Evolutionary conservation across 2,888 invertebrate species (phyloP).

Genomic region (Abrostola triplasia): DNA sequence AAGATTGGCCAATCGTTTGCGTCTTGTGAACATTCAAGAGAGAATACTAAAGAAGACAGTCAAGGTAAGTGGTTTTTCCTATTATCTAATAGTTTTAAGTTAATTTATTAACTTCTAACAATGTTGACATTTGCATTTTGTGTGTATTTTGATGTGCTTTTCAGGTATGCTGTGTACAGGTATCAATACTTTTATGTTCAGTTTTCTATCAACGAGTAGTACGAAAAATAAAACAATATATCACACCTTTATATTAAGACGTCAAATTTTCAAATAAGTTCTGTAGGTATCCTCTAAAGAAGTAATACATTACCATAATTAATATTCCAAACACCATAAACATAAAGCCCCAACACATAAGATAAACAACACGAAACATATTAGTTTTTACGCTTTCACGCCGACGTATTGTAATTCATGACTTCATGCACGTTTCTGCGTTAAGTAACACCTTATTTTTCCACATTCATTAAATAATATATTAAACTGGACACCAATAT

Average conservation of each 20-base stretch:
- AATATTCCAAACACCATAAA: constrained; percentile 43
- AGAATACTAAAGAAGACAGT: constrained; percentile 57
- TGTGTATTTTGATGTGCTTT: constrained; percentile 81
- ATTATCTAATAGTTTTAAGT: constrained; percentile 55
- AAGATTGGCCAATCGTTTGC: constrained; percentile 84
- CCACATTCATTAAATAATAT: constrained; percentile 75
- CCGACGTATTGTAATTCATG: constrained; percentile 44
- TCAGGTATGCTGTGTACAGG: constrained; percentile 79
- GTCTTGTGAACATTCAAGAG: constrained; percentile 68
- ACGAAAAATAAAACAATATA: background rate
- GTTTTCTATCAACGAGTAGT: background rate
- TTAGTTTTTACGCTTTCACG: constrained; percentile 56
- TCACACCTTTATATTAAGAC: background rate
- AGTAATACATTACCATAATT: constrained; percentile 38
- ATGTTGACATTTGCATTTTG: constrained; percentile 71
- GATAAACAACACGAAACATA: constrained; percentile 56
- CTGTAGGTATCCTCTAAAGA: constrained; percentile 23
- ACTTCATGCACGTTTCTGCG: constrained; percentile 50
- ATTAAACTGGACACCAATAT: constrained; percentile 78
- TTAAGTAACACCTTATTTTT: constrained; percentile 64
- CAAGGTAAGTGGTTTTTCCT: constrained; percentile 78
- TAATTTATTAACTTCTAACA: constrained; percentile 71
- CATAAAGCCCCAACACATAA: constrained; percentile 36
- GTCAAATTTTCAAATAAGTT: constrained; percentile 10
- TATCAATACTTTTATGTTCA: constrained; percentile 74